These are phyloP conservation scores for Spheniscus mendiculus DNA, from an alignment of 2,113 vertebrate species.

Conservation along the genomic window DNA sequence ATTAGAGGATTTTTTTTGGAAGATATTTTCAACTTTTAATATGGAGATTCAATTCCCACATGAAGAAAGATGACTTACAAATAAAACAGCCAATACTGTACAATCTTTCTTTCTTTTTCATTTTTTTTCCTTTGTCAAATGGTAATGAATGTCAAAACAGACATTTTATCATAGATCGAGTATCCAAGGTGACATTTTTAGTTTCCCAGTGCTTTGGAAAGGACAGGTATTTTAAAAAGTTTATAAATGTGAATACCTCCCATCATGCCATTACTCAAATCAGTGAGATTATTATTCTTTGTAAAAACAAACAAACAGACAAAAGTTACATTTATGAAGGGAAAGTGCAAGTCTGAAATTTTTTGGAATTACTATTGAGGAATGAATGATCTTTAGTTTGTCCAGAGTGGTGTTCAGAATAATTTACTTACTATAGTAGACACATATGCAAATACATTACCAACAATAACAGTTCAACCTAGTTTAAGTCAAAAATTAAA, in stretches of 20 bases:
- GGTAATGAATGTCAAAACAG: neutral
- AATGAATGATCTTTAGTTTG: slow-evolving; percentile 27
- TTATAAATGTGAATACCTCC: neutral
- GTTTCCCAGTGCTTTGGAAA: neutral
- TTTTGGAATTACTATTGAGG: slow-evolving; percentile 6
- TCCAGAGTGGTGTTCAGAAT: neutral
- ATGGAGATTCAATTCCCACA: neutral
- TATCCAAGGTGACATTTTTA: neutral
- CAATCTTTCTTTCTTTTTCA: too few relatives aligned
- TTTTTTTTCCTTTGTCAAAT: neutral
- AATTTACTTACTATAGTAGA: neutral
- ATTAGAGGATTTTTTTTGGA: neutral
- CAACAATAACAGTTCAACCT: neutral
- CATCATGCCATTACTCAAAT: neutral
- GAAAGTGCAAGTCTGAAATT: slow-evolving; percentile 11
- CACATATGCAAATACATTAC: neutral
- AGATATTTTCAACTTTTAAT: neutral
- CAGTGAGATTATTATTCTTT: neutral
- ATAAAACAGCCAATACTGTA: neutral
- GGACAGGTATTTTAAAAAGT: neutral
- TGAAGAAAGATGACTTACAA: neutral
- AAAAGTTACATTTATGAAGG: neutral
- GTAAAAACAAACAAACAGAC: neutral
- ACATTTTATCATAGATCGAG: neutral
- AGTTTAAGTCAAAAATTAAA: neutral